phyloP scores from a whole-genome alignment of 2,113 vertebrate genomes.

The Odocoileus virginianus region DNA sequence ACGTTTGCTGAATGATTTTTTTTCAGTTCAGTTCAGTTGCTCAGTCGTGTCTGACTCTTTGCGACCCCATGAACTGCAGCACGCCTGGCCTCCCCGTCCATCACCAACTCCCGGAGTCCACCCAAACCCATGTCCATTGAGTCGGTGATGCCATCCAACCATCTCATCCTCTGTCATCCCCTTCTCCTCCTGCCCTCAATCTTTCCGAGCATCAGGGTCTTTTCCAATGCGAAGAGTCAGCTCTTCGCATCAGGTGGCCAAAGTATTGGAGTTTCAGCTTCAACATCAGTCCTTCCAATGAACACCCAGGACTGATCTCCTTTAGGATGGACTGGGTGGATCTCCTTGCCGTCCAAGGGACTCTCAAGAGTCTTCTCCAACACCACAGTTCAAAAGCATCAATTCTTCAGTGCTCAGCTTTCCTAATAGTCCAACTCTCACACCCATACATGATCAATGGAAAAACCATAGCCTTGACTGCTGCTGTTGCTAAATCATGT shows the following conservation, averaged over 20 bases:
- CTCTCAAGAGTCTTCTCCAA: background rate
- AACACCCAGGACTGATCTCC: background rate
- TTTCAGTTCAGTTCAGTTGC: background rate
- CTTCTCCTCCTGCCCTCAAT: background rate
- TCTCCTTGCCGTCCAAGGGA: background rate
- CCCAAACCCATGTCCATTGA: background rate
- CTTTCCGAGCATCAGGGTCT: background rate
- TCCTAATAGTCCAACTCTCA: background rate
- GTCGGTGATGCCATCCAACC: background rate
- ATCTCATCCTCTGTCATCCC: background rate
- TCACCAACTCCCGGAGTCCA: background rate
- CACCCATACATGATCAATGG: fast-evolving
- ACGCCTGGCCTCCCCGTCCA: background rate
- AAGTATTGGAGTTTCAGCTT: background rate
- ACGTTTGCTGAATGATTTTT: background rate
- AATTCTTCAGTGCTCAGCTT: background rate
- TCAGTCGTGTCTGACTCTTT: background rate
- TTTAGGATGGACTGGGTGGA: background rate
- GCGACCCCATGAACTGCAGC: fast-evolving
- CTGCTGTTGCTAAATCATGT: no score
- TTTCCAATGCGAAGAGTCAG: background rate
- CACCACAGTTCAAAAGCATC: background rate
- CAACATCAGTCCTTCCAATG: background rate
- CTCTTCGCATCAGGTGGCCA: background rate
- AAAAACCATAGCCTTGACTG: background rate